phyloP scores from a whole-genome alignment of 2,797 vertebrate genomes.

The Coregonus suidteri region DNA sequence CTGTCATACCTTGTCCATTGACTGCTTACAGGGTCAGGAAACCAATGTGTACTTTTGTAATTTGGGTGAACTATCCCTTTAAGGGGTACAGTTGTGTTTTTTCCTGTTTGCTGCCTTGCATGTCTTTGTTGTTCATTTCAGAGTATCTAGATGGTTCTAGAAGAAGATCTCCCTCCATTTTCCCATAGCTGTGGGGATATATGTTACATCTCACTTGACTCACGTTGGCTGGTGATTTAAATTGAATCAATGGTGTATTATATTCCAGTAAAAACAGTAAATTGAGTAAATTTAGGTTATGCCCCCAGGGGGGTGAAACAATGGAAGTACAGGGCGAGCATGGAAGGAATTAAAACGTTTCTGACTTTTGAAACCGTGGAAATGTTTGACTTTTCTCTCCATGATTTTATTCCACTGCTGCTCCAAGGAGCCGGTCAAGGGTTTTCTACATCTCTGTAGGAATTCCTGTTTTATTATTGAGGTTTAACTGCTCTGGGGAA shows the following conservation, averaged over 20 bases:
- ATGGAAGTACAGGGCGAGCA: not conserved
- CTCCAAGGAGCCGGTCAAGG: not conserved
- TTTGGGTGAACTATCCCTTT: too few species aligned
- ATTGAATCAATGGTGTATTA: conserved; percentile 6
- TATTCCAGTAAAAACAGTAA: conserved; percentile 21
- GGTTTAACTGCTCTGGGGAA: not conserved
- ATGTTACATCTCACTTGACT: conserved; percentile 22
- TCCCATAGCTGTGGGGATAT: conserved; percentile 13
- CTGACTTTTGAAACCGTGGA: not conserved
- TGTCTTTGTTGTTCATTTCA: conserved; percentile 3
- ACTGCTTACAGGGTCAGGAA: too few species aligned
- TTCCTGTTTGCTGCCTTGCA: not conserved
- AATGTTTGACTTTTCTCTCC: not conserved
- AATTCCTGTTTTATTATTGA: not conserved
- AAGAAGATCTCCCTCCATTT: conserved; percentile 8
- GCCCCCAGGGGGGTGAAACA: conserved; percentile 1
- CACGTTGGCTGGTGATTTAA: conserved; percentile 7
- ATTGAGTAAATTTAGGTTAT: conserved; percentile 4
- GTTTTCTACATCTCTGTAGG: not conserved
- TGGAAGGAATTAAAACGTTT: not conserved
- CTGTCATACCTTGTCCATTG: too few species aligned
- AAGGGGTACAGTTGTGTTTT: not conserved
- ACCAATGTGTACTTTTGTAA: too few species aligned
- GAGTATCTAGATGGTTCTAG: not conserved
- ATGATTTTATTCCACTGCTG: conserved; percentile 1